Base-by-base conservation (phyloP, 2,888 invertebrate species). In the Hybos culiciformis region DNA sequence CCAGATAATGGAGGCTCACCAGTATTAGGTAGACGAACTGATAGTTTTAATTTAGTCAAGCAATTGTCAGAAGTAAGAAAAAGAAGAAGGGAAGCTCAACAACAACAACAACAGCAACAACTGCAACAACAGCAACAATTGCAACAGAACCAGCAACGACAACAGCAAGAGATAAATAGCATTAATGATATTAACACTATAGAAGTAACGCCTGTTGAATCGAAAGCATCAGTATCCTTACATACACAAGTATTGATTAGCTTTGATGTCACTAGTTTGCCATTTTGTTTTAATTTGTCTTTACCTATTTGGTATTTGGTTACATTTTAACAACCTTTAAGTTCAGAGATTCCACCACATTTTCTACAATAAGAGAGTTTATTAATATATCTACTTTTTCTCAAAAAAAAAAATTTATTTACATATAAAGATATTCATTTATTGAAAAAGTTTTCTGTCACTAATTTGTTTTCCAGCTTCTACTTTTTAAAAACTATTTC, bases 201-300 rank as follows among this genome's bases (percentile, higher is more conserved):
- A 3, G 65, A 67, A 46, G 62, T 59, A 3, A 66, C 65, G 3
- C 64, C 65, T 4, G 58, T 63, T 41, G 66, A 67, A 49, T 56
- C 64, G 24, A 65, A 61, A 51, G 58, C 66, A 14, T 66, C 66
- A 3, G 66, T 67, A 33, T 67, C 66, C 9, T 48, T 67, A 34
- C 66, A 67, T 44, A 65, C 66, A n/a, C 66, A 67, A 56, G 66
- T 66, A 46, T 37, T 46, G 20, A 20, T 18, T 39, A 11, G 12
- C 29, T 26, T 26, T 32, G 26, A n/a, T 2, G 5, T 14, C 12
- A 29, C 3, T n/a, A 29, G 4, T n/a, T 29, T 12, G 2, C 4
- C n/a, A 5, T 29, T n/a, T 29, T 12, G 26, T 12, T 4, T 26
- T 5, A 3, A 12, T 9, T 26, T 26, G 3, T 26, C 26, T 12